Base-by-base conservation (phyloP, 2,888 invertebrate species). In the Leptothorax acervorum region DNA sequence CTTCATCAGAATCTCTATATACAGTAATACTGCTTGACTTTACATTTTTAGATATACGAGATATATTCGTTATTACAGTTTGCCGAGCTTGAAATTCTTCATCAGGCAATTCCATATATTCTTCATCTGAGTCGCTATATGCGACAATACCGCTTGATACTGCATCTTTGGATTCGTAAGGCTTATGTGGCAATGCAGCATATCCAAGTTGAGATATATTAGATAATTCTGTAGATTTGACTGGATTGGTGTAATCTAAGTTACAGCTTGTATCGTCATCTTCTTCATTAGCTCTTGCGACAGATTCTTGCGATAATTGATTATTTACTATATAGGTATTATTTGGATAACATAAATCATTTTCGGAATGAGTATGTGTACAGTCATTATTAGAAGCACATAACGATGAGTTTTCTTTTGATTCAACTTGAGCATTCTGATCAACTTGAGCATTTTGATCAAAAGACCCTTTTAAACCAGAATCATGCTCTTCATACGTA, bases 401-500 rank as follows among this genome's bases (percentile, higher is more conserved):
- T 28, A 35, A 15, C 35, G 12, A n/a, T 15, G 60, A 9, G 51
- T 63, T 76, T 35, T 79, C 82, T 57, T 66, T 71, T 1, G 0
- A 35, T 9, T 55, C 18, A 85, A 23, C 48, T 53, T 76, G 35
- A 28, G n/a, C 12, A 53, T 63, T 63, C 35, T 82, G 60, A 60
- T 75, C 62, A 48, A 4, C 35, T 35, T 5, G 23, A 28, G 23
- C 12, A 53, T 63, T 63, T 31, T 83, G 60, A 57, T 75, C 62
- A 53, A 4, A 51, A 15, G 81, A 12, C 18, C 9, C 12, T 85
- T 87, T 92, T n/a, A 82, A 74, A 66, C 87, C 85, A 71, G 79
- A 88, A 71, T 94, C 94, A 82, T 91, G 91, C 68, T 94, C 94
- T 87, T 94, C 94, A 35, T 94, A 94, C 0, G 94, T 94, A 85